Evolutionary conservation across 1,140 invertebrate species (phyloP).

Genomic region (Limonius californicus): DNA sequence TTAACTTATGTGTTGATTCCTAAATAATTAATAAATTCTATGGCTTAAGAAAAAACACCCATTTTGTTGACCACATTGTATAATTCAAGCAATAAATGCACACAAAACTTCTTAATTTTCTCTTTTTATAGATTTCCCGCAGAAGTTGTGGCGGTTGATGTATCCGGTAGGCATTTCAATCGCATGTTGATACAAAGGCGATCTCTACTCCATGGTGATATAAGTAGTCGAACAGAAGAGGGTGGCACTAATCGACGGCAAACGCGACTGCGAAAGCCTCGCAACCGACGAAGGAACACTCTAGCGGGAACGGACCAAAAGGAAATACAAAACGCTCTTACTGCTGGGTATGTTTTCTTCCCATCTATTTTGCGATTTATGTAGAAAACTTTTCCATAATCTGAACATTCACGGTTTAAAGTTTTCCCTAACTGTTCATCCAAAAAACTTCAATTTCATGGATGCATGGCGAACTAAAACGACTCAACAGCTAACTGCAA

Average conservation of each 20-base stretch:
- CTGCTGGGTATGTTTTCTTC: conserved; percentile 62
- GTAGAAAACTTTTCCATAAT: too few species aligned
- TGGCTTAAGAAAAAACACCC: too few species aligned
- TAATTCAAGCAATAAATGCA: not conserved
- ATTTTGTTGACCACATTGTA: not conserved
- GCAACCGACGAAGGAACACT: conserved; percentile 79
- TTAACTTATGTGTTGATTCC: too few species aligned
- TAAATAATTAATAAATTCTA: not conserved
- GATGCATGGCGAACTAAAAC: too few species aligned
- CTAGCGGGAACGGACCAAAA: conserved; percentile 84
- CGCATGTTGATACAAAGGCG: conserved; percentile 79
- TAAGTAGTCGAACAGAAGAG: conserved; percentile 49
- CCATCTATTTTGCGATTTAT: too few species aligned
- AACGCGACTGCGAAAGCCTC: conserved; percentile 67
- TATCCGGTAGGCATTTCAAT: conserved; percentile 78
- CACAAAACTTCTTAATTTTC: not conserved
- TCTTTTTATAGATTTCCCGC: conserved; percentile 68
- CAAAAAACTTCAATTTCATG: too few species aligned
- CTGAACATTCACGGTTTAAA: too few species aligned
- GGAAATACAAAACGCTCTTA: conserved; percentile 73
- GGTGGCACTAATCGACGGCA: conserved; percentile 55
- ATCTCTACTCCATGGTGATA: conserved; percentile 61
- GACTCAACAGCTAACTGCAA: too few species aligned
- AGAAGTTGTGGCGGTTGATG: conserved; percentile 81
- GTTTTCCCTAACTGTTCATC: too few species aligned